phyloP scores from a whole-genome alignment of 2,797 vertebrate species.

The Yasuhikotakia modesta region DNA sequence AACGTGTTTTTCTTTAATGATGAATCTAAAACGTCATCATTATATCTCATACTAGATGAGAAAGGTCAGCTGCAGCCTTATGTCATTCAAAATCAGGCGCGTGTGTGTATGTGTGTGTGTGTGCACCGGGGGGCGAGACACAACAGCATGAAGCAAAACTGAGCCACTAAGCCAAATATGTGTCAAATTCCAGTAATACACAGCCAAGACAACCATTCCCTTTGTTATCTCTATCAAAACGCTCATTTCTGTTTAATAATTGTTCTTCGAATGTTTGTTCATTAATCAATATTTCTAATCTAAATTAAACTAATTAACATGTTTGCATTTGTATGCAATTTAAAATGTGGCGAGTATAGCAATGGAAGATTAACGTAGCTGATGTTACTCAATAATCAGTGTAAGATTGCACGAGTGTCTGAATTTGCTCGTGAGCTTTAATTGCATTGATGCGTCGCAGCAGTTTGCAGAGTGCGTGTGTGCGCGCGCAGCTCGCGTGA shows the following conservation, averaged over 20 bases:
- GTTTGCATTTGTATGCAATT: background rate
- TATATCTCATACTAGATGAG: background rate
- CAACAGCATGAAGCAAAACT: background rate
- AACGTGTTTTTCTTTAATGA: no score
- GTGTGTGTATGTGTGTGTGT: background rate
- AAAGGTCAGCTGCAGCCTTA: background rate
- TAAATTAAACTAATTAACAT: background rate
- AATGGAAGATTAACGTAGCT: no score
- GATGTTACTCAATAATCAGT: no score
- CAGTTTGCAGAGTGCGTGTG: constrained; percentile 11
- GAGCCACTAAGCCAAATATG: background rate
- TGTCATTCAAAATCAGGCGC: background rate
- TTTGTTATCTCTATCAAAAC: background rate
- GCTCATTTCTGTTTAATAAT: background rate
- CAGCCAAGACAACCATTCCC: background rate
- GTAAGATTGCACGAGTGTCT: background rate
- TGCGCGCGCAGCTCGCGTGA: constrained; percentile 55
- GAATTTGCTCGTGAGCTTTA: background rate
- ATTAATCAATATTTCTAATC: background rate
- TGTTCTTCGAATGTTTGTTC: background rate
- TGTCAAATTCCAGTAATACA: background rate
- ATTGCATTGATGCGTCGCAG: constrained; percentile 2
- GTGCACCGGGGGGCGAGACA: background rate
- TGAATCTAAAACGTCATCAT: background rate
- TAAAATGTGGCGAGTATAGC: no score